phyloP scores from a whole-genome alignment of 2,888 invertebrate species.

The Ichneumoninae sp. region DNA sequence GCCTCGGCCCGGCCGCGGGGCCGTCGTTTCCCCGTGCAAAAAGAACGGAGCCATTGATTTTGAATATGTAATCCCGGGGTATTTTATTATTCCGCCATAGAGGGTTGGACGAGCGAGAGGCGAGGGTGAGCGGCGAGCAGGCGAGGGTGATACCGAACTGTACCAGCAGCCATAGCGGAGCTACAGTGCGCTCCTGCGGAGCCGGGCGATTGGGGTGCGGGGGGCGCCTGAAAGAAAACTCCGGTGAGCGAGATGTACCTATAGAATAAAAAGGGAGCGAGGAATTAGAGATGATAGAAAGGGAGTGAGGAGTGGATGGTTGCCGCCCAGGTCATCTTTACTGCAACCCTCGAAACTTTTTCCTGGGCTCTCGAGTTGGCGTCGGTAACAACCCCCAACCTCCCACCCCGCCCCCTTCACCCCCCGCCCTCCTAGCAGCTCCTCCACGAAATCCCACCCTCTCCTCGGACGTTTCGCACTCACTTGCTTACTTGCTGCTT shows the following conservation, averaged over 20 bases:
- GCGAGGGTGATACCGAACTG: conserved; percentile 37
- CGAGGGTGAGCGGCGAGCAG: conserved; percentile 20
- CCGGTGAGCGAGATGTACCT: conserved; percentile 50
- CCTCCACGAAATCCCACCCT: conserved; percentile 59
- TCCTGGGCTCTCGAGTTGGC: conserved; percentile 61
- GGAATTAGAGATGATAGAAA: conserved; percentile 20
- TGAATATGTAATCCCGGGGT: conserved; percentile 83
- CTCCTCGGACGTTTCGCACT: conserved; percentile 60
- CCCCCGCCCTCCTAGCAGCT: neutral
- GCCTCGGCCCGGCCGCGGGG: conserved; percentile 38
- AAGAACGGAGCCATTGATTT: conserved; percentile 81
- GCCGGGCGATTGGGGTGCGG: conserved; percentile 51
- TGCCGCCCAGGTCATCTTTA: conserved; percentile 64
- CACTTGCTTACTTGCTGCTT: conserved; percentile 62
- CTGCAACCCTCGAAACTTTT: conserved; percentile 62
- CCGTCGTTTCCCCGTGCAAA: conserved; percentile 59
- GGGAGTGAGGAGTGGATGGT: conserved; percentile 55
- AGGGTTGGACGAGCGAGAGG: conserved; percentile 58
- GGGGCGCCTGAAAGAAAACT: conserved; percentile 66
- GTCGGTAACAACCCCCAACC: conserved; percentile 61
- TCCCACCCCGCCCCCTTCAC: neutral
- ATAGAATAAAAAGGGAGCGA: conserved; percentile 52
- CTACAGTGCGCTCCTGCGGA: conserved; percentile 13
- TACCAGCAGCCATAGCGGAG: conserved; percentile 32
- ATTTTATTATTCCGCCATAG: conserved; percentile 82